Conservation (phyloP, 2,113 vertebrate species). For the Coturnix japonica region DNA sequence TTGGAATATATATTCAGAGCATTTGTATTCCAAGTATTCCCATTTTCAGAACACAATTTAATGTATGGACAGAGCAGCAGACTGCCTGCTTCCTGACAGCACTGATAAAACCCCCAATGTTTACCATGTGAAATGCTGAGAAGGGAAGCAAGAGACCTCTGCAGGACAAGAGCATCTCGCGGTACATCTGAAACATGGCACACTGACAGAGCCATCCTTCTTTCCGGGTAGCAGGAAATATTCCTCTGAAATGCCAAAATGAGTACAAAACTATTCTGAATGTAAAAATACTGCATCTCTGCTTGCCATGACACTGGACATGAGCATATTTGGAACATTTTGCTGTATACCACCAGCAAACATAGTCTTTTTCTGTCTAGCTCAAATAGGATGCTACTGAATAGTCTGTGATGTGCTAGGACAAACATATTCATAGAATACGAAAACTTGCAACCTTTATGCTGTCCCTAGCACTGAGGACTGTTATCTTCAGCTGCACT, state of each 20-base stretch:
- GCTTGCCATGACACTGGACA: background rate
- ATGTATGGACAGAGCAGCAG: slow-evolving; percentile 45
- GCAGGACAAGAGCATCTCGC: slow-evolving; percentile 24
- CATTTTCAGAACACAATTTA: slow-evolving; percentile 47
- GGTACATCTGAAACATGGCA: background rate
- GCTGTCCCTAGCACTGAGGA: background rate
- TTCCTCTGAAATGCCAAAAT: background rate
- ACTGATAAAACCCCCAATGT: slow-evolving; percentile 35
- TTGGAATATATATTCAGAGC: slow-evolving; percentile 45
- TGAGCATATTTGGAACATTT: background rate
- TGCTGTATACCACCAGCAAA: background rate
- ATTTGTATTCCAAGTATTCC: slow-evolving; percentile 33
- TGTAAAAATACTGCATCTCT: background rate
- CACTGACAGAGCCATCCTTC: background rate
- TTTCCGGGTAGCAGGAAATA: background rate
- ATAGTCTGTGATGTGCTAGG: background rate
- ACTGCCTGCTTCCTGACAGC: slow-evolving; percentile 35
- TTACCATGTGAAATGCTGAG: slow-evolving; percentile 22
- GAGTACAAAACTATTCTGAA: background rate
- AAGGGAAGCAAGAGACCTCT: slow-evolving; percentile 4
- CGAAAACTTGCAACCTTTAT: background rate
- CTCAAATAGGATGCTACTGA: background rate
- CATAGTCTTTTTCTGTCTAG: background rate
- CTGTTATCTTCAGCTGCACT: background rate
- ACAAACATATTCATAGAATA: fast-evolving